Percentiles rank a stretch among this genome's conserved stretches.
Evolutionary conservation across 2,888 invertebrate species (phyloP).

Genomic region (Sipunculus nudus): DNA sequence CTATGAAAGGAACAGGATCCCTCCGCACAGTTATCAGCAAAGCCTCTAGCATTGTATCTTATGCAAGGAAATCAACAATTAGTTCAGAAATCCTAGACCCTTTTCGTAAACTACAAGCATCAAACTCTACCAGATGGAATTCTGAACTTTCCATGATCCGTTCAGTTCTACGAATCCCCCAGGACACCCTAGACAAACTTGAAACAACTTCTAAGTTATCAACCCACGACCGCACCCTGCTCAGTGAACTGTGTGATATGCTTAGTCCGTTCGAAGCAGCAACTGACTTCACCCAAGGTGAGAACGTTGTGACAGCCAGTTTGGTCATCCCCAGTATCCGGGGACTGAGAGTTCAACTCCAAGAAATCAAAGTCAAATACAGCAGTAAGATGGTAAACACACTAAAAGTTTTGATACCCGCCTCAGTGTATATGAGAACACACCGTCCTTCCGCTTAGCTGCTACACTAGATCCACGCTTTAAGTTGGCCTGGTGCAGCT

Average conservation of each 20-base stretch:
- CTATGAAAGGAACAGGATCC: conserved; percentile 1
- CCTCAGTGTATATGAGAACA: not conserved
- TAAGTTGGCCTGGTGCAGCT: not conserved
- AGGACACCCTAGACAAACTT: not conserved
- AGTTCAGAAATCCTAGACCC: conserved; percentile 24
- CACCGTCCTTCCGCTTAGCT: not conserved
- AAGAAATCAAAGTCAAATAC: not conserved
- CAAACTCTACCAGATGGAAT: conserved; percentile 29
- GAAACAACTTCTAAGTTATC: not conserved
- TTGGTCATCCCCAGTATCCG: not conserved
- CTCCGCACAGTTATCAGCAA: conserved; percentile 21
- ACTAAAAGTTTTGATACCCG: not conserved
- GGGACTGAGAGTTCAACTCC: not conserved
- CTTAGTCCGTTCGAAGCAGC: not conserved
- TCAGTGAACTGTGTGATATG: not conserved
- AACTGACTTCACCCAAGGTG: not conserved
- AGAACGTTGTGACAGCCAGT: conserved; percentile 2
- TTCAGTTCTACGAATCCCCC: conserved; percentile 3
- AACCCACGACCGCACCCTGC: not conserved
- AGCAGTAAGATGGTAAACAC: not conserved
- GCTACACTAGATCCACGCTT: not conserved
- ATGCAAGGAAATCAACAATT: conserved; percentile 21
- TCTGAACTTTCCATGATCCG: conserved; percentile 26
- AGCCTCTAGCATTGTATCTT: conserved; percentile 20
- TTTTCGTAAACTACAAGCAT: conserved; percentile 20